Conservation (phyloP, 2,797 vertebrate genomes). For the Serranus cabrilla region DNA sequence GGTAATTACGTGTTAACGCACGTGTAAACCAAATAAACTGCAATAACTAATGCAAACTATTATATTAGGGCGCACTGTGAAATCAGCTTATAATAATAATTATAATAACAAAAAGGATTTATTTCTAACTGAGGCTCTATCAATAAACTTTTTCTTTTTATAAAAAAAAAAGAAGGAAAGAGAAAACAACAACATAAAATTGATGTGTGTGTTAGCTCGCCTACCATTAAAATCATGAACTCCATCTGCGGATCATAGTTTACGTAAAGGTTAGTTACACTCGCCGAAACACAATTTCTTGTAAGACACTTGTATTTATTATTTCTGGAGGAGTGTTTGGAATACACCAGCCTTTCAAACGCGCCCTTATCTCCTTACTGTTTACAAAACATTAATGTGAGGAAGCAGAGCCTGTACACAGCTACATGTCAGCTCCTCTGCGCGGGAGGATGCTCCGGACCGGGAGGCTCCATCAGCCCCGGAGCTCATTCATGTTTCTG, state of each 20-base stretch:
- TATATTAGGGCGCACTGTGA: neutral
- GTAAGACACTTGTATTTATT: slow-evolving; percentile 73
- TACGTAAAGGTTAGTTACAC: slow-evolving; percentile 55
- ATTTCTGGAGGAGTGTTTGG: slow-evolving; percentile 73
- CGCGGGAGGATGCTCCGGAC: slow-evolving; percentile 23
- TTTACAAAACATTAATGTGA: slow-evolving; percentile 83
- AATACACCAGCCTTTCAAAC: slow-evolving; percentile 77
- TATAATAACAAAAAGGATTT: neutral
- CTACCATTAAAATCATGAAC: neutral
- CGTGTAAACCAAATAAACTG: no score
- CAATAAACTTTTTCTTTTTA: neutral
- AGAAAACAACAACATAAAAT: neutral
- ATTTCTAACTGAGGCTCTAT: neutral
- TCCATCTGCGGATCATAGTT: slow-evolving; percentile 4
- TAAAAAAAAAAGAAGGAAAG: neutral
- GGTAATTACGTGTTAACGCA: no score
- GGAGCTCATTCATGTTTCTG: neutral
- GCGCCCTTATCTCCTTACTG: slow-evolving; percentile 77
- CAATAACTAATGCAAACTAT: no score
- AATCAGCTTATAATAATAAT: neutral
- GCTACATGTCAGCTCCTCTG: slow-evolving; percentile 55
- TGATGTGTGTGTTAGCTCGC: neutral
- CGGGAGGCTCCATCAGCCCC: no score
- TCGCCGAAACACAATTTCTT: slow-evolving; percentile 51
- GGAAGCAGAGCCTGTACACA: slow-evolving; percentile 71